Conservation (phyloP, 2,888 invertebrate species). For the Stenodera caucasica region DNA sequence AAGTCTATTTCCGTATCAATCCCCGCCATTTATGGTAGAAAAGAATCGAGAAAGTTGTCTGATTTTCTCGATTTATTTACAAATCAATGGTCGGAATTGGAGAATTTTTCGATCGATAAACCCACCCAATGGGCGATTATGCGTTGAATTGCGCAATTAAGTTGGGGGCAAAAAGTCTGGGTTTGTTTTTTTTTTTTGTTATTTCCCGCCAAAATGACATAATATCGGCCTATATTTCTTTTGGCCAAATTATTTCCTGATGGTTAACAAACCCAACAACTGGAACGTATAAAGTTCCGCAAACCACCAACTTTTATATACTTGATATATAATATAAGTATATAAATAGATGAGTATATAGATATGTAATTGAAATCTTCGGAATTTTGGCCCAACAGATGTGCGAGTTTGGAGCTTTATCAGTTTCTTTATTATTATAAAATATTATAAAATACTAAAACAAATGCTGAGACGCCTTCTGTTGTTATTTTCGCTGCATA, state of each 20-base stretch:
- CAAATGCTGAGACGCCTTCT: conserved; percentile 24
- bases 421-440: not conserved
- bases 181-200: not conserved
- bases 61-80: not conserved
- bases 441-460: no score
- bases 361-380: no score
- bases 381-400: not conserved
- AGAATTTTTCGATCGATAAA: not conserved
- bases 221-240: conserved; percentile 21
- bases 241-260: conserved; percentile 35
- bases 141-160: conserved; percentile 5
- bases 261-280: conserved; percentile 27
- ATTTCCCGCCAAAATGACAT: not conserved
- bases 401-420: not conserved
- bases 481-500: conserved; percentile 17
- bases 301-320: conserved; percentile 7
- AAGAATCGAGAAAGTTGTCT: conserved; percentile 7
- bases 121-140: not conserved
- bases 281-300: conserved; percentile 30
- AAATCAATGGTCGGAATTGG: not conserved
- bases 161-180: not conserved
- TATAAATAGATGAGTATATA: no score
- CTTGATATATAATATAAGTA: no score
- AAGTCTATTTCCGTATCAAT: conserved; percentile 3
- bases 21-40: not conserved